Conservation (phyloP, 1,140 invertebrate species). For the Lamellibrachia luymesi region DNA sequence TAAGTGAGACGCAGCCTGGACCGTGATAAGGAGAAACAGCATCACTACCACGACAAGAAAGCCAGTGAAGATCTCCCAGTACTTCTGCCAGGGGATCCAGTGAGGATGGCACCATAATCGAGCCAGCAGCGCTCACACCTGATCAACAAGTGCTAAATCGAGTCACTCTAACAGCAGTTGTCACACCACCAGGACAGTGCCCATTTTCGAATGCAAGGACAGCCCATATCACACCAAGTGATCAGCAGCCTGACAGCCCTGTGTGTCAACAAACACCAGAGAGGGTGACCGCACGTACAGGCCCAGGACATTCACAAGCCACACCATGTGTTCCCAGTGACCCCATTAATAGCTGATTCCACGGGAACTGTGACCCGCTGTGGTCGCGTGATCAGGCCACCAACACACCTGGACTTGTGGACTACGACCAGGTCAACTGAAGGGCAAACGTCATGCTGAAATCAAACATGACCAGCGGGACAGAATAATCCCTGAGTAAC, state of each 20-base stretch:
- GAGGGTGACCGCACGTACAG: not conserved
- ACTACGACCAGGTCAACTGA: too few relatives aligned
- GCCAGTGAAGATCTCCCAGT: not conserved
- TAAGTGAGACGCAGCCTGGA: not conserved
- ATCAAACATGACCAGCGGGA: too few relatives aligned
- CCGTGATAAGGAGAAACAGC: not conserved
- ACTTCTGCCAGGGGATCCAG: constrained; percentile 9
- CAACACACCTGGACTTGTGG: too few relatives aligned
- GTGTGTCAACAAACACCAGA: not conserved
- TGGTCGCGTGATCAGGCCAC: too few relatives aligned
- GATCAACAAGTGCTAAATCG: not conserved
- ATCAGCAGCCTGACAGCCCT: not conserved
- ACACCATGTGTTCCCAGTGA: too few relatives aligned
- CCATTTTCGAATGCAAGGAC: not conserved
- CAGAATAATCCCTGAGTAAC: too few relatives aligned
- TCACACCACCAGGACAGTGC: not conserved
- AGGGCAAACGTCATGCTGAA: too few relatives aligned
- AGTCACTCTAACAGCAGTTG: not conserved
- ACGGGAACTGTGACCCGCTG: too few relatives aligned
- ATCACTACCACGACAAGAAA: constrained; percentile 4
- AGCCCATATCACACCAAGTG: not conserved
- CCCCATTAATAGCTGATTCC: too few relatives aligned
- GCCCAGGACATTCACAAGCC: too few relatives aligned
- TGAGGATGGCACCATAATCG: not conserved
- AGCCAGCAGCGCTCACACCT: not conserved